Conservation (phyloP, 1,140 invertebrate genomes). For the Drosophila seguyi region DNA sequence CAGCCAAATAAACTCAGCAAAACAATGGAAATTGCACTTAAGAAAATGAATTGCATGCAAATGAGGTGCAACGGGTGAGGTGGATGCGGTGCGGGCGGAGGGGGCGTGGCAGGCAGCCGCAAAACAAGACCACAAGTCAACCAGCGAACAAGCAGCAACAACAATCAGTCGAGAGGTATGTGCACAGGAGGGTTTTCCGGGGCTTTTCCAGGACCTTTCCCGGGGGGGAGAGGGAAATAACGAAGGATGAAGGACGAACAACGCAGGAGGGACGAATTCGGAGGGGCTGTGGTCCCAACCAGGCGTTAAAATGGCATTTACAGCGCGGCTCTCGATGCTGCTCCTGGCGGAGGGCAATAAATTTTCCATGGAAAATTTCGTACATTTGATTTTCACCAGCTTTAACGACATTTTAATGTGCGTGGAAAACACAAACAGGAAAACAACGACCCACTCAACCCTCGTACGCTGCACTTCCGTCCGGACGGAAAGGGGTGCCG, state of each 20-base stretch:
- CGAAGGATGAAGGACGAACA: not conserved
- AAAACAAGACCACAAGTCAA: constrained; percentile 81
- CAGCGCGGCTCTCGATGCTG: constrained; percentile 40
- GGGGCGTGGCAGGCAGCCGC: constrained; percentile 27
- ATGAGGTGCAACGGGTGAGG: constrained; percentile 56
- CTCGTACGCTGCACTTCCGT: constrained; percentile 32
- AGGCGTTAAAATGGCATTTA: constrained; percentile 67
- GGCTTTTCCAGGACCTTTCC: constrained; percentile 8
- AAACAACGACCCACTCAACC: constrained; percentile 29
- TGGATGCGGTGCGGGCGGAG: constrained; percentile 2
- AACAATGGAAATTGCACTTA: constrained; percentile 83
- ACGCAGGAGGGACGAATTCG: not conserved
- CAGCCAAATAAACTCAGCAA: constrained; percentile 68
- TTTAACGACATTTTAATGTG: constrained; percentile 84
- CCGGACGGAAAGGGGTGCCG: not conserved
- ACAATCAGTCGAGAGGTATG: constrained; percentile 35
- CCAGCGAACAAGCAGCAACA: constrained; percentile 64
- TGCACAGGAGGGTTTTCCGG: constrained; percentile 24
- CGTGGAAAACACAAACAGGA: constrained; percentile 71
- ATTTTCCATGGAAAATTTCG: constrained; percentile 76
- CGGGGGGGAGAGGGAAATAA: not conserved
- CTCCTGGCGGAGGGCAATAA: constrained; percentile 57
- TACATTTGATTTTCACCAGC: constrained; percentile 80
- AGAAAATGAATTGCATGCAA: constrained; percentile 84
- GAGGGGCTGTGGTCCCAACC: constrained; percentile 46